Conservation (phyloP, 2,888 invertebrate genomes). For the Alentia gelatinosa region DNA sequence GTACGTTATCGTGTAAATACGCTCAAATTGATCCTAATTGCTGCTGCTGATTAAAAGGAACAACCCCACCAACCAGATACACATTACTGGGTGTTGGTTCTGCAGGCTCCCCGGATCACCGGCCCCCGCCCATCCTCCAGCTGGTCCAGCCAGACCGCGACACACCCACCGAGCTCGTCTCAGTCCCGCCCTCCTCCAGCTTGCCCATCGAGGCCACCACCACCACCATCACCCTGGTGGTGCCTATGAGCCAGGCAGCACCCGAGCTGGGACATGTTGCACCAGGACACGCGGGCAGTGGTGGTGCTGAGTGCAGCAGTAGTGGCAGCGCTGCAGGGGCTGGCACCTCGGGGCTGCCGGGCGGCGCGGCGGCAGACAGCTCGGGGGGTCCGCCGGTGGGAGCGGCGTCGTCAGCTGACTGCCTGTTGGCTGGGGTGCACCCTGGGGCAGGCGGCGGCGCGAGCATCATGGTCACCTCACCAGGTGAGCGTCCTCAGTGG, state of each 20-base stretch:
- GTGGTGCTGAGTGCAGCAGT: neutral
- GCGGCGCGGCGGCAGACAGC: neutral
- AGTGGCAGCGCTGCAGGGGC: neutral
- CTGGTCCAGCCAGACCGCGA: conserved; percentile 38
- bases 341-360: neutral
- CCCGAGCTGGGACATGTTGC: neutral
- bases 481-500: neutral
- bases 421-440: neutral
- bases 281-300: neutral
- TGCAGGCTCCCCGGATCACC: conserved; percentile 43
- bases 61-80: neutral
- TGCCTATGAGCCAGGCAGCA: neutral
- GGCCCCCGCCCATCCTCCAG: conserved; percentile 50
- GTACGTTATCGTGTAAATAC: too few relatives aligned
- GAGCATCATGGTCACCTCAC: conserved; percentile 23
- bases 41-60: too few relatives aligned
- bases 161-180: conserved; percentile 25
- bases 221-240: neutral
- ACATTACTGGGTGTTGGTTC: neutral
- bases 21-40: too few relatives aligned
- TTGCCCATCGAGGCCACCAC: neutral
- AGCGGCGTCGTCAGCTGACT: neutral
- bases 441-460: neutral
- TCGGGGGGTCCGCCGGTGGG: neutral
- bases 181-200: neutral